These are phyloP conservation scores for Sphyrna mokarran DNA, from an alignment of 2,113 vertebrate genomes.

Conservation along the genomic window DNA sequence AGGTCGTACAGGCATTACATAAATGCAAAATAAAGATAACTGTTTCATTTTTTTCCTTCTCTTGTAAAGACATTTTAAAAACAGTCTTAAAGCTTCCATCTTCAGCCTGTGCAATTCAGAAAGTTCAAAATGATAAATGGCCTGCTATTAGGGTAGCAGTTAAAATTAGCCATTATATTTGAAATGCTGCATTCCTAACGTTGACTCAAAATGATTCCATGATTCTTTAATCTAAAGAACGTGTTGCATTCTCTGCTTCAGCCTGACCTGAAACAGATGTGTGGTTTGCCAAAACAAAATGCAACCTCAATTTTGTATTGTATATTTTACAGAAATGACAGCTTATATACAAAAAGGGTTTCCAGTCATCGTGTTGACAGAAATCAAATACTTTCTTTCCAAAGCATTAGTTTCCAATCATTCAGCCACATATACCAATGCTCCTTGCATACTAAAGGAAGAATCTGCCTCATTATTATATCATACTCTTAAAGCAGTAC, in stretches of 20 bases:
- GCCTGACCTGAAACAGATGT: not conserved
- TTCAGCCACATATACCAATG: not conserved
- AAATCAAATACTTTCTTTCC: not conserved
- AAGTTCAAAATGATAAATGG: not conserved
- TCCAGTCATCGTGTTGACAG: not conserved
- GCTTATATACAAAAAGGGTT: not conserved
- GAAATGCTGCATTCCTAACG: not conserved
- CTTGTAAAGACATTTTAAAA: not conserved
- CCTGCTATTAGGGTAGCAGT: not conserved
- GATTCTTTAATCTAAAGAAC: not conserved
- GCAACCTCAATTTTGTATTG: not conserved
- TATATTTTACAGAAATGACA: not conserved
- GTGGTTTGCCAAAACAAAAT: not conserved
- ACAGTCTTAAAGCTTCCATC: not conserved
- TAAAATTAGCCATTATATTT: not conserved
- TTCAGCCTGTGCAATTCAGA: not conserved
- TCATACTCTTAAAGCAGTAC: not conserved
- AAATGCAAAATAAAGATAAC: not conserved
- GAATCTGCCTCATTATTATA: not conserved
- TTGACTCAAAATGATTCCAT: not conserved
- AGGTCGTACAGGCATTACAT: not conserved
- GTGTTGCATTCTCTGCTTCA: not conserved
- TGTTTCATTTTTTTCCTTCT: not conserved
- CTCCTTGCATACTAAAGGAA: not conserved
- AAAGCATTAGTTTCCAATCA: not conserved